A percentile compares a stretch with the other conserved stretches of the same genome.
Evolutionary conservation across 2,888 invertebrate species (phyloP).

Genomic region (Lobophora halterata): DNA sequence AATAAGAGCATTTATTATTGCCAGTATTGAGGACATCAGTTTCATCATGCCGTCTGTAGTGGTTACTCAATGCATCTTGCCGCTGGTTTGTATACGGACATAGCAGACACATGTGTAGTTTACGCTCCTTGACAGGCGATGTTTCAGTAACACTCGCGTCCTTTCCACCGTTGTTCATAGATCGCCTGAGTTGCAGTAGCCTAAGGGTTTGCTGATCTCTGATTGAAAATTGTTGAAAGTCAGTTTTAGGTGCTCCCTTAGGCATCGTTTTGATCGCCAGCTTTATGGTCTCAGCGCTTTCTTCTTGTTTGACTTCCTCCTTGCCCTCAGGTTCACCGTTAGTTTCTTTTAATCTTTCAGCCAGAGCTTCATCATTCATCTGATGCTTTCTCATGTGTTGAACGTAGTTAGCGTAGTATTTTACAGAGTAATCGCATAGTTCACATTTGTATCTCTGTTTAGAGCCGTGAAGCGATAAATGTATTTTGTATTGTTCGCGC

Average conservation of each 20-base stretch:
- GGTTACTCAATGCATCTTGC: constrained; percentile 87
- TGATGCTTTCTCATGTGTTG: constrained; percentile 91
- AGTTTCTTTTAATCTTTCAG: constrained; percentile 72
- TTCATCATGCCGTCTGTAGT: constrained; percentile 85
- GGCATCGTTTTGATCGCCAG: constrained; percentile 75
- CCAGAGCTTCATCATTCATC: constrained; percentile 84
- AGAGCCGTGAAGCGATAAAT: constrained; percentile 90
- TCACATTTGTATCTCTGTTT: constrained; percentile 91
- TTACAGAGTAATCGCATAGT: constrained; percentile 93
- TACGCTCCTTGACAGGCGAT: constrained; percentile 79
- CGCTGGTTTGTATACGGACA: constrained; percentile 91
- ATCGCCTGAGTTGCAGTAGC: constrained; percentile 77
- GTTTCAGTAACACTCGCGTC: constrained; percentile 61
- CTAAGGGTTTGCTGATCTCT: constrained; percentile 83
- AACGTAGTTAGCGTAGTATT: constrained; percentile 90
- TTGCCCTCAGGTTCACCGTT: constrained; percentile 50
- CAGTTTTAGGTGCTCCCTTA: constrained; percentile 62
- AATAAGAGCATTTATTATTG: constrained; percentile 87
- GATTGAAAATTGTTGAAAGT: constrained; percentile 79
- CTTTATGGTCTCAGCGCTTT: constrained; percentile 59
- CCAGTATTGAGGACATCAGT: constrained; percentile 81
- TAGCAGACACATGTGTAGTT: constrained; percentile 84
- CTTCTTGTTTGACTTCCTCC: constrained; percentile 49
- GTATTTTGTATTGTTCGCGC: constrained; percentile 90
- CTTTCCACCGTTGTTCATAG: constrained; percentile 59